Evolutionary conservation across 2,888 invertebrate genomes (phyloP).

Genomic region (Melanophora roralis): DNA sequence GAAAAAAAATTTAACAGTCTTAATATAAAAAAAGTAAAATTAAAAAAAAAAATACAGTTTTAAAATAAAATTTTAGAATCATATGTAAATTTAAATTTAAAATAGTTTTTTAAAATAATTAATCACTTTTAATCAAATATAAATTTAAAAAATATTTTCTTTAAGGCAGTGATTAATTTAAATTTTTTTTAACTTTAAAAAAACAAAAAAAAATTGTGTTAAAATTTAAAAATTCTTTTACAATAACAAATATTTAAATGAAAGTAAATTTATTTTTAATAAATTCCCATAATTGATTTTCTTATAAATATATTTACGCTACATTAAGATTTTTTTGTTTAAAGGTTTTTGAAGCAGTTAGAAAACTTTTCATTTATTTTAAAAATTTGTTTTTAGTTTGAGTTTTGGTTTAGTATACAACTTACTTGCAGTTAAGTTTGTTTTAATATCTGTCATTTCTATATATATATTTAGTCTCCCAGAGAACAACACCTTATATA

Average conservation of each 20-base stretch:
- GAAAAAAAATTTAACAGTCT: background rate
- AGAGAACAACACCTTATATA: slow-evolving; percentile 56
- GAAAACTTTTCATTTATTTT: slow-evolving; percentile 55
- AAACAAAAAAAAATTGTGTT: background rate
- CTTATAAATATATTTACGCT: slow-evolving; percentile 26
- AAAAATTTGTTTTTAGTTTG: slow-evolving; percentile 11
- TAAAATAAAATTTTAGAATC: slow-evolving; percentile 24
- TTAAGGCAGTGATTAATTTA: slow-evolving; percentile 74
- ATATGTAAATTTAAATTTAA: slow-evolving; percentile 10
- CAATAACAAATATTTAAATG: slow-evolving; percentile 6
- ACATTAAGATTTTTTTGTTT: slow-evolving; percentile 42
- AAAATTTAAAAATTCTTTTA: background rate
- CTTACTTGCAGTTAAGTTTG: slow-evolving; percentile 49
- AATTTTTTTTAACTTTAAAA: slow-evolving; percentile 42
- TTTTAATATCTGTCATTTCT: background rate
- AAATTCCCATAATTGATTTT: background rate
- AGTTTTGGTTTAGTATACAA: slow-evolving; percentile 47
- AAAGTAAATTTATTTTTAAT: slow-evolving; percentile 40
- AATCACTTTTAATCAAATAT: too few species aligned
- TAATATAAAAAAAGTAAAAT: background rate
- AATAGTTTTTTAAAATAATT: background rate
- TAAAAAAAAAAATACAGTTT: background rate
- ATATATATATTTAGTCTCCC: slow-evolving; percentile 47
- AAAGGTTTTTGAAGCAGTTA: slow-evolving; percentile 58
- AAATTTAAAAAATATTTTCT: slow-evolving; percentile 48